phyloP scores from a whole-genome alignment of 2,888 invertebrate genomes.

The Trichogramma dendrolimi region DNA sequence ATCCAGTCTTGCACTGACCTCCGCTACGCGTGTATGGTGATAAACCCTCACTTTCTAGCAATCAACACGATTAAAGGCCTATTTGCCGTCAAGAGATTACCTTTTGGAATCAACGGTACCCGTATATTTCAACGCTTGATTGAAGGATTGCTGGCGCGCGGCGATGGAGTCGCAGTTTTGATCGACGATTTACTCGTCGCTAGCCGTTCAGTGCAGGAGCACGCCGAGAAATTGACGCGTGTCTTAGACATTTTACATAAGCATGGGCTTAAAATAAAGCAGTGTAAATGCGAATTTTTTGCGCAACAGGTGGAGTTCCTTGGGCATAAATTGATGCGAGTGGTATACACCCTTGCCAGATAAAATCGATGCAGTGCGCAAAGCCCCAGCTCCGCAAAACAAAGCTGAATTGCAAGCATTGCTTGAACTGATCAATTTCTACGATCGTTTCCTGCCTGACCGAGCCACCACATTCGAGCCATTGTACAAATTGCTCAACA shows the following conservation, averaged over 20 bases:
- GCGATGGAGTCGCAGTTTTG: conserved; percentile 9
- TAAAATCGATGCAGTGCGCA: conserved; percentile 8
- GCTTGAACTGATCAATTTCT: conserved; percentile 13
- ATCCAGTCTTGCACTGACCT: too few species aligned
- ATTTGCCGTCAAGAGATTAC: conserved; percentile 31
- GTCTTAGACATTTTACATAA: conserved; percentile 6
- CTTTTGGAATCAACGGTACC: conserved; percentile 33
- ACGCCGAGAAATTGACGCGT: background rate
- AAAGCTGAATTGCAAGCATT: conserved; percentile 13
- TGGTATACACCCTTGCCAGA: conserved; percentile 9
- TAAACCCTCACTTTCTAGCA: conserved; percentile 12
- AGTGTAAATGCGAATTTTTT: conserved; percentile 6
- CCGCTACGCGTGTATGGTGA: too few species aligned
- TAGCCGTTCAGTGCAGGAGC: conserved; percentile 7
- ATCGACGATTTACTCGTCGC: conserved; percentile 13
- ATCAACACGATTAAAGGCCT: conserved; percentile 14
- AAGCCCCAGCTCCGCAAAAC: conserved; percentile 4
- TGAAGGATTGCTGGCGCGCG: conserved; percentile 14
- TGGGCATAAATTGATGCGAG: conserved; percentile 5
- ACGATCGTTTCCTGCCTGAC: conserved; percentile 7
- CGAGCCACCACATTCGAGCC: conserved; percentile 4
- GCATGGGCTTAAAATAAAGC: conserved; percentile 11
- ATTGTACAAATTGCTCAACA: conserved; percentile 5
- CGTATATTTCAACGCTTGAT: conserved; percentile 29
- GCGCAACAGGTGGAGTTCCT: conserved; percentile 8